phyloP scores from a whole-genome alignment of 2,113 vertebrate species.

The Reinhardtius hippoglossoides region DNA sequence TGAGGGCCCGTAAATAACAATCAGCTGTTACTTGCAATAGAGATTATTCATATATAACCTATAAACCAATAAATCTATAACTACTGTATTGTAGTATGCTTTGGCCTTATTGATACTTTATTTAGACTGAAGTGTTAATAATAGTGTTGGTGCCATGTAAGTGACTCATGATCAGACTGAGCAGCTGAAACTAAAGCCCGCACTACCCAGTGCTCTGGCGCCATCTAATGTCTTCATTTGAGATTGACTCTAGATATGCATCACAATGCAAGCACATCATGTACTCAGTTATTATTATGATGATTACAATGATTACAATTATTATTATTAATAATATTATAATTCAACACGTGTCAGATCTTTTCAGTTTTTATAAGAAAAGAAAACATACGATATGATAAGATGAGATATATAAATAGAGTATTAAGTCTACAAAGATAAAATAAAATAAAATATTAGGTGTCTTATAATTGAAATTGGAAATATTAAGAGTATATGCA shows the following conservation, averaged over 20 bases:
- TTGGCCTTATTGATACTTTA: background rate
- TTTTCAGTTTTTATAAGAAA: too few species aligned
- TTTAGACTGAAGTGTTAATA: background rate
- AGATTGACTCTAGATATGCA: background rate
- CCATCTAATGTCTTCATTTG: slow-evolving; percentile 48
- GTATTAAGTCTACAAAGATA: too few species aligned
- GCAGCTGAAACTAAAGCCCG: accelerated
- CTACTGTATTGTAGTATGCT: background rate
- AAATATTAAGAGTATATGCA: background rate
- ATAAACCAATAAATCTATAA: background rate
- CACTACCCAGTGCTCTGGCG: slow-evolving; percentile 16
- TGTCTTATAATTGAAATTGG: background rate
- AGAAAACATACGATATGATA: too few species aligned
- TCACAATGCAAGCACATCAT: background rate
- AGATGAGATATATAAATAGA: too few species aligned
- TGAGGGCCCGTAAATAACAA: background rate
- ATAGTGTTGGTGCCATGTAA: background rate
- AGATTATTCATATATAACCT: background rate
- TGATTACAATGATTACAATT: too few species aligned
- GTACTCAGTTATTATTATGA: too few species aligned
- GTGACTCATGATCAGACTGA: background rate
- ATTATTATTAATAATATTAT: too few species aligned
- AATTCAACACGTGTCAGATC: too few species aligned
- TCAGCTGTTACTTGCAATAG: background rate
- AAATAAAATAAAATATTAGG: too few species aligned